phyloP scores from a whole-genome alignment of 2,113 vertebrate genomes.

The Sphaerodactylus townsendi region DNA sequence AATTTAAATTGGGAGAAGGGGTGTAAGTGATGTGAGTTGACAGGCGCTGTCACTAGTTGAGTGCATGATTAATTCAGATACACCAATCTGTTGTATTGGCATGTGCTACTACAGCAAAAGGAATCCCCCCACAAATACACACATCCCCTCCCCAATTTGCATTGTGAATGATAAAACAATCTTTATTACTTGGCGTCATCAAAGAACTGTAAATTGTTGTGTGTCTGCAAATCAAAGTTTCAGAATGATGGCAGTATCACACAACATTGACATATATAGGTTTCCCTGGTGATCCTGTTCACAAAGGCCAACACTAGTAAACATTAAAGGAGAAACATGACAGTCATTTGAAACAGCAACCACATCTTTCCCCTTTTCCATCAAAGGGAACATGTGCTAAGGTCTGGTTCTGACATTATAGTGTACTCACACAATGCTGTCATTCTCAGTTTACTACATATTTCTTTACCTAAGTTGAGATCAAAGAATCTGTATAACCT shows the following conservation, averaged over 20 bases:
- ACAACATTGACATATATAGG: background rate
- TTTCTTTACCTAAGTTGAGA: too few species aligned
- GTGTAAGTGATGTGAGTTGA: too few species aligned
- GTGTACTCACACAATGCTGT: too few species aligned
- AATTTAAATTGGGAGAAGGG: background rate
- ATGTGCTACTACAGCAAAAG: background rate
- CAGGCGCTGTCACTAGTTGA: background rate
- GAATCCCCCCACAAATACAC: too few species aligned
- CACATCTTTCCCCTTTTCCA: background rate
- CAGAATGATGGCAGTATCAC: background rate
- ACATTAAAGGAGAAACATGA: background rate
- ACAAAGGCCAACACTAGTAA: background rate
- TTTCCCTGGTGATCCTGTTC: background rate
- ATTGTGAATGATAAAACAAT: background rate
- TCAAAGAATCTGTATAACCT: too few species aligned
- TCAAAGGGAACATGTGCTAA: background rate
- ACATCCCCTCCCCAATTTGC: background rate
- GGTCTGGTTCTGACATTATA: background rate
- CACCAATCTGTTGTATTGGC: background rate
- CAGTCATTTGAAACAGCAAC: background rate
- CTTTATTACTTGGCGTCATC: background rate
- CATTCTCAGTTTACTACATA: too few species aligned
- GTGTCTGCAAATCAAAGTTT: background rate
- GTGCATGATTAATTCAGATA: background rate
- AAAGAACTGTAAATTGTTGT: background rate